phyloP scores from a whole-genome alignment of 35 echinoderm and acorn worm species.

The Holothuria glaberrima region DNA sequence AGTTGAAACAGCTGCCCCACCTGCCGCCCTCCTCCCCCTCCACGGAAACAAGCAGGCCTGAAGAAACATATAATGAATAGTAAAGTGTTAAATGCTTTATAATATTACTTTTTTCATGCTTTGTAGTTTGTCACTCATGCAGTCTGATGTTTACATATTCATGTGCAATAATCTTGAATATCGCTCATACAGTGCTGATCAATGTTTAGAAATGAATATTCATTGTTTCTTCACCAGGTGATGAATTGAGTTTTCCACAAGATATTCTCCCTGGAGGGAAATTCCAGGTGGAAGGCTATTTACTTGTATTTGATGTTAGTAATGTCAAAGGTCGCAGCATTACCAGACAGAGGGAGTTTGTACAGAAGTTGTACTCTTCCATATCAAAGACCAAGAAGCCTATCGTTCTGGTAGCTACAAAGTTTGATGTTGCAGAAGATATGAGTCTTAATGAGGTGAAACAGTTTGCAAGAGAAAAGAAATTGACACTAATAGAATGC shows the following conservation, averaged over 20 bases:
- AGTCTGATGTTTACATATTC: no score
- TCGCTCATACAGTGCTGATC: no score
- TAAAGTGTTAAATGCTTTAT: no score
- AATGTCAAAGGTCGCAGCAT: slow-evolving; percentile 44
- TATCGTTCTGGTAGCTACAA: slow-evolving; percentile 40
- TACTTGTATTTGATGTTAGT: slow-evolving; percentile 64
- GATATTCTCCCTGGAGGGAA: slow-evolving; percentile 45
- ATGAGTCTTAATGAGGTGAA: slow-evolving; percentile 24
- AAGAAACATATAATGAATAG: no score
- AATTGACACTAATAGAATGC: slow-evolving; percentile 37
- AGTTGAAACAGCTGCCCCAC: no score
- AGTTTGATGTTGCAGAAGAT: slow-evolving; percentile 53
- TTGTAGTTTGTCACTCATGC: no score
- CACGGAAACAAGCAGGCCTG: no score
- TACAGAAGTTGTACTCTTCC: slow-evolving; percentile 23
- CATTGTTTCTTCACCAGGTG: slow-evolving; percentile 12
- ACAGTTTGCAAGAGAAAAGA: slow-evolving; percentile 47
- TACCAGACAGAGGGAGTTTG: slow-evolving; percentile 55
- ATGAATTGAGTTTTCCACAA: slow-evolving; percentile 46
- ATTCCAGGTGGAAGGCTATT: slow-evolving; percentile 63
- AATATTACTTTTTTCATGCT: no score
- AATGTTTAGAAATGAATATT: not conserved
- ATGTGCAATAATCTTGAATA: no score
- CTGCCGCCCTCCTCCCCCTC: no score
- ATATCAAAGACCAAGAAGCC: slow-evolving; percentile 56